Evolutionary conservation across 2,113 vertebrate species (phyloP).

Genomic region (Lasiurus borealis): DNA sequence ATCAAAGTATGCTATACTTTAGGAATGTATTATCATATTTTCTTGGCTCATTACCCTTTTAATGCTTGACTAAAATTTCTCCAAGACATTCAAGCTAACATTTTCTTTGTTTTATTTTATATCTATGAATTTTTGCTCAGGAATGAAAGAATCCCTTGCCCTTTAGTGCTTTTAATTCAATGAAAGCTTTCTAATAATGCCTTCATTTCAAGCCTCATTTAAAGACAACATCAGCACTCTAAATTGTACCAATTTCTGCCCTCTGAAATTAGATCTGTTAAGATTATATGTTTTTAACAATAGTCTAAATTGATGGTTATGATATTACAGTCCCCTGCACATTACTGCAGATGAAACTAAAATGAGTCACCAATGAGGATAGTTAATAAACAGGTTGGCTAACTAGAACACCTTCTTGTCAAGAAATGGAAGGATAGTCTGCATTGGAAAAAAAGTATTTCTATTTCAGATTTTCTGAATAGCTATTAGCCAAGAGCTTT

Average conservation of each 20-base stretch:
- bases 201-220: constrained; percentile 46
- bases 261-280: constrained; percentile 60
- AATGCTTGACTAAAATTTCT: constrained; percentile 40
- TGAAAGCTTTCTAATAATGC: not conserved
- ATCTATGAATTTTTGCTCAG: constrained; percentile 50
- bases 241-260: constrained; percentile 59
- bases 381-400: constrained; percentile 70
- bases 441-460: not conserved
- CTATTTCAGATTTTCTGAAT: not conserved
- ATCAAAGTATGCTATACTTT: not conserved
- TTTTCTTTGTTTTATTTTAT: not conserved
- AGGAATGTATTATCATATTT: not conserved
- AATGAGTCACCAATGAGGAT: constrained; percentile 70
- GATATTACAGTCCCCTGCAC: constrained; percentile 65
- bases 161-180: not conserved
- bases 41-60: constrained; percentile 27
- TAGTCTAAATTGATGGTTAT: constrained; percentile 62
- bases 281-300: constrained; percentile 71
- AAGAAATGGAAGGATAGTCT: constrained; percentile 73
- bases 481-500: not conserved
- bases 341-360: constrained; percentile 66
- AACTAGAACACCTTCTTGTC: constrained; percentile 81
- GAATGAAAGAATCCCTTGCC: not conserved
- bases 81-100: not conserved
- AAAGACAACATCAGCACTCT: constrained; percentile 33